Evolutionary conservation across 2,113 vertebrate genomes (phyloP).

Genomic region (Anhinga anhinga): DNA sequence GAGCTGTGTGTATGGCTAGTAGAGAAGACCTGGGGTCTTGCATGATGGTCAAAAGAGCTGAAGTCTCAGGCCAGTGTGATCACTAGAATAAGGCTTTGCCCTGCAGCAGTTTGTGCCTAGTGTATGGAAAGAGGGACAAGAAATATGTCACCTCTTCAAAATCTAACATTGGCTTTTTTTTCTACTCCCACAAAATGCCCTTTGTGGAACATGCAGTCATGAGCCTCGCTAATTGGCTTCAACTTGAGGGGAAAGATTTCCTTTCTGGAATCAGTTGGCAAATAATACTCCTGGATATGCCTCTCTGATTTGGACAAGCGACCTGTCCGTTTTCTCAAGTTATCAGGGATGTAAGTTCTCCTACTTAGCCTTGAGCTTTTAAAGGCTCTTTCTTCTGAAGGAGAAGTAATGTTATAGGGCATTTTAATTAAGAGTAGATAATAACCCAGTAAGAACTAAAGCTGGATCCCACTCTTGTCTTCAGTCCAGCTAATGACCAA

Average conservation of each 20-base stretch:
- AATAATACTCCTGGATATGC: neutral
- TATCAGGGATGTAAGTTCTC: neutral
- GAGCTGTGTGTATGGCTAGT: neutral
- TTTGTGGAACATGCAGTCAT: neutral
- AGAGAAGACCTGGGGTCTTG: neutral
- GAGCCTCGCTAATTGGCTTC: neutral
- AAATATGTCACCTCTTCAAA: neutral
- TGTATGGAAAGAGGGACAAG: neutral
- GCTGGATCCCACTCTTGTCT: neutral
- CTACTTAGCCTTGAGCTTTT: neutral
- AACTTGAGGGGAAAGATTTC: neutral
- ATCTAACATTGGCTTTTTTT: neutral
- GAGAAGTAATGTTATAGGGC: neutral
- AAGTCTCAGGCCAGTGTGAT: neutral
- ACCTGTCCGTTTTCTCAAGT: neutral
- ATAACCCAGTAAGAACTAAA: neutral
- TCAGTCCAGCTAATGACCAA: neutral
- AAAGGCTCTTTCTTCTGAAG: neutral
- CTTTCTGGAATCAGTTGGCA: neutral
- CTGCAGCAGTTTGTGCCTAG: neutral
- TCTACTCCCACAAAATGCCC: neutral
- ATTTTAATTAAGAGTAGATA: conserved; percentile 26
- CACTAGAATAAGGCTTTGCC: neutral
- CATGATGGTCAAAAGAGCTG: neutral
- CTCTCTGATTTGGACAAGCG: neutral